phyloP scores from a whole-genome alignment of 2,113 vertebrate species.

The Amia ocellicauda region DNA sequence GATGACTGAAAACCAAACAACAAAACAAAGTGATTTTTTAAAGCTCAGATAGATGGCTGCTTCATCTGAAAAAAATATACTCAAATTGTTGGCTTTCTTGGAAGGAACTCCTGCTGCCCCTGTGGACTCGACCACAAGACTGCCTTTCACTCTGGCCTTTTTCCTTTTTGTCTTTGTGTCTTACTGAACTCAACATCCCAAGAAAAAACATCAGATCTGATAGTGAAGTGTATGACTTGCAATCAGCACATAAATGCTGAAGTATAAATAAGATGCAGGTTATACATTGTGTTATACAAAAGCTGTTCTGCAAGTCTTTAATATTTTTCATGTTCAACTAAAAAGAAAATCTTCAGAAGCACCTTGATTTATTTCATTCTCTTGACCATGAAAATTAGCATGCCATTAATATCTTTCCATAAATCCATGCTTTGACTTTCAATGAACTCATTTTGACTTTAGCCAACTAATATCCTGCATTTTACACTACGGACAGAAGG shows the following conservation, averaged over 20 bases:
- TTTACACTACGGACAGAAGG: constrained; percentile 18
- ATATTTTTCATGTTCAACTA: neutral
- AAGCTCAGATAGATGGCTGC: too few species aligned
- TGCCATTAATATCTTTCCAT: constrained; percentile 11
- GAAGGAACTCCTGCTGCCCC: too few species aligned
- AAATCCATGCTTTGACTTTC: constrained; percentile 20
- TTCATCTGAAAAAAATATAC: too few species aligned
- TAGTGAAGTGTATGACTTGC: too few species aligned
- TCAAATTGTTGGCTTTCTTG: too few species aligned
- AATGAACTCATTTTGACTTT: constrained; percentile 29
- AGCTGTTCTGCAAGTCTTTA: constrained; percentile 6
- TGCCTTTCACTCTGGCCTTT: too few species aligned
- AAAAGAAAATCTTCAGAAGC: neutral
- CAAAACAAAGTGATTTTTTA: too few species aligned
- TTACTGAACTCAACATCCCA: too few species aligned
- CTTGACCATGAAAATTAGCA: constrained; percentile 20
- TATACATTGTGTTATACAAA: neutral
- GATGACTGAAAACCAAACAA: too few species aligned
- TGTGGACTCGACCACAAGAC: too few species aligned
- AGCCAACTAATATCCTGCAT: constrained; percentile 9
- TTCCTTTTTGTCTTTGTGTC: too few species aligned
- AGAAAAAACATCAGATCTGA: too few species aligned
- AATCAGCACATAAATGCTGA: constrained; percentile 28
- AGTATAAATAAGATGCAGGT: constrained; percentile 23
- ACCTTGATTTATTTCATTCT: constrained; percentile 21